Evolutionary conservation across 2,113 vertebrate species (phyloP).

Genomic region (Pomatostomus ruficeps): DNA sequence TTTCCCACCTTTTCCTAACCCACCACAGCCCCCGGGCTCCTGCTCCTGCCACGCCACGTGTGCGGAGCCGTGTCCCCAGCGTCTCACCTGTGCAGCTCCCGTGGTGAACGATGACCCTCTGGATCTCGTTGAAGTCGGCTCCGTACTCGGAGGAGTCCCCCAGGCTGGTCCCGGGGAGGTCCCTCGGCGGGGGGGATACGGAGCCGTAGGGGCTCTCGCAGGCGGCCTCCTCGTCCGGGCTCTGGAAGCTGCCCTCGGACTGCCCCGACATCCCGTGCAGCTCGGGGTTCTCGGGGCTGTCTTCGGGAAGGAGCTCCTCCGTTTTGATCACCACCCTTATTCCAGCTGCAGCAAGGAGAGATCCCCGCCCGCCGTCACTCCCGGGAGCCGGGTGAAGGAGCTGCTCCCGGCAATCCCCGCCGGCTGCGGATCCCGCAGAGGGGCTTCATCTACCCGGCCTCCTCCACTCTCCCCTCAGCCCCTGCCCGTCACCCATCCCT

Average conservation of each 20-base stretch:
- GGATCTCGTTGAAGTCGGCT: constrained; percentile 47
- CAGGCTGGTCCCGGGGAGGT: constrained; percentile 38
- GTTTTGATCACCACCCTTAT: constrained; percentile 68
- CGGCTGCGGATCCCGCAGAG: accelerated
- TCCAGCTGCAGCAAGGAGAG: constrained; percentile 39
- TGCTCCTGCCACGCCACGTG: accelerated
- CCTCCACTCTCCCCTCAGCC: not conserved
- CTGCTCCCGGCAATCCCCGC: accelerated
- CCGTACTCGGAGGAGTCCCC: not conserved
- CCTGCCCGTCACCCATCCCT: not conserved
- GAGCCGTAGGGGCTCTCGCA: constrained; percentile 56
- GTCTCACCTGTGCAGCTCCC: constrained; percentile 37
- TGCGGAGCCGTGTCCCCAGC: accelerated
- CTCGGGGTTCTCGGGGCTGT: constrained; percentile 54
- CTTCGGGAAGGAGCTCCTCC: constrained; percentile 57
- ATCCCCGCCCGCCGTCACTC: accelerated
- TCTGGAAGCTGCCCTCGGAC: constrained; percentile 59
- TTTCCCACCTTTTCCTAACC: not conserved
- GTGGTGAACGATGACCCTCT: constrained; percentile 64
- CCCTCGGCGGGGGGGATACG: not conserved
- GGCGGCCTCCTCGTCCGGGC: constrained; percentile 15
- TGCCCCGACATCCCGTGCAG: constrained; percentile 49
- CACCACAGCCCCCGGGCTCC: not conserved
- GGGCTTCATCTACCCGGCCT: not conserved
- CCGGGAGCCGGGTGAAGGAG: accelerated